Percentiles rank a stretch among this genome's conserved stretches.
Conservation (phyloP, 2,797 vertebrate genomes). For the Gymnothorax reevesii region DNA sequence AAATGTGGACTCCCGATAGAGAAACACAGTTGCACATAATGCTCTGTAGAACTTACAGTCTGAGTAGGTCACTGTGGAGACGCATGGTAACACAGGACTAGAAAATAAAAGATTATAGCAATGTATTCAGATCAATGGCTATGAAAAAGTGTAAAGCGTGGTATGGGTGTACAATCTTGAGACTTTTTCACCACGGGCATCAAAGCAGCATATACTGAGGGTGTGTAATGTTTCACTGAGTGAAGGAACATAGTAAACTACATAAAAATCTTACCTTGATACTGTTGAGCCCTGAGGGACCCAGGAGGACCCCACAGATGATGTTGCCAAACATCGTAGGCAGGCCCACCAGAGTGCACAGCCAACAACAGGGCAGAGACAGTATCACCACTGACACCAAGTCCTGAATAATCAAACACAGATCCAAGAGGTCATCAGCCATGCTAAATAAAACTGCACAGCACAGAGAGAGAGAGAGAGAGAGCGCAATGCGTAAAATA, state of each 20-base stretch:
- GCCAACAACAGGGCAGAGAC: constrained; percentile 94
- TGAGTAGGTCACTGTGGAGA: neutral
- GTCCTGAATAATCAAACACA: constrained; percentile 73
- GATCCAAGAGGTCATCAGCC: neutral
- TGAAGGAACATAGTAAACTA: neutral
- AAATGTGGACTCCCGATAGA: neutral
- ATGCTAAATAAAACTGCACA: neutral
- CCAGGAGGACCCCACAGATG: constrained; percentile 93
- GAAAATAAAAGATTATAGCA: neutral
- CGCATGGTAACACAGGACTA: neutral
- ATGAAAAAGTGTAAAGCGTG: neutral
- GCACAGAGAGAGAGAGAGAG: neutral
- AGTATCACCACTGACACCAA: constrained; percentile 91
- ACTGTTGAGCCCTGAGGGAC: constrained; percentile 92
- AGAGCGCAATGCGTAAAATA: neutral
- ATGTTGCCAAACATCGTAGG: constrained; percentile 98
- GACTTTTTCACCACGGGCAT: neutral
- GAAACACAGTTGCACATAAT: neutral
- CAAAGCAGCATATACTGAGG: neutral
- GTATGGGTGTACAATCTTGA: neutral
- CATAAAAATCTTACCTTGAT: constrained; percentile 81
- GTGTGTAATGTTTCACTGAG: neutral
- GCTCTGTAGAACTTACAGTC: neutral
- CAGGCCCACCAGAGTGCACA: constrained; percentile 84
- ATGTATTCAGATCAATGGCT: neutral